Evolutionary conservation across 2,888 invertebrate genomes (phyloP), one percentile per base, ranked within the genome.

Genomic region (Gortyna flavago): DNA sequence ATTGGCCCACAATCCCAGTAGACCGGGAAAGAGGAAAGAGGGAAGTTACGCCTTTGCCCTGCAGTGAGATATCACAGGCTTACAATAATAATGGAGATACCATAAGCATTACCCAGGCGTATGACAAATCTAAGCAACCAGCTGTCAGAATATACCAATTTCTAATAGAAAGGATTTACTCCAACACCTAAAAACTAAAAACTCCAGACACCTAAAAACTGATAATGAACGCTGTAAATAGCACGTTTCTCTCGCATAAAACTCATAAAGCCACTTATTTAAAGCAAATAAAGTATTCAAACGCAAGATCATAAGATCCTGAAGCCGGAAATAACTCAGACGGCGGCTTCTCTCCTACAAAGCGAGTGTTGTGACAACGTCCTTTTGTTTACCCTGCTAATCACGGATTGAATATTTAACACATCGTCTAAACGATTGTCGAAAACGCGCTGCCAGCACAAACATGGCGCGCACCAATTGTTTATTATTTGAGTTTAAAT

Each of bases 301-400:
- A 70, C 57, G 41, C 35, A 75, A 80, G 75, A 79, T 81, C 79
- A 88, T 85, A 81, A 85, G 84, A 77, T 83, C 81, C 81, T 80
- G 81, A 75, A 75, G 77, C 80, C 87, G 88, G 88, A 88, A 85
- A 88, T 87, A 79, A 86, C 77, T 80, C 87, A 88, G 88, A 88
- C 86, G 77, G 54, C 76, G 77, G 68, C 70, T 80, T 54, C 72
- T 66, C 64, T 74, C 64, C 68, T 57, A 75, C 72, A 83, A 81
- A 81, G 80, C 64, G n/a, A 44, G 85, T 77, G 82, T 73, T 68
- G 85, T 85, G 77, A 79, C 79, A 82, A 64, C 62, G 64, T n/a
- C 79, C 78, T 85, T 85, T 82, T 86, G 85, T 87, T 86, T 88
- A 84, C 75, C 64, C 38, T 65, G 80, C 75, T 88, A 85, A 87